Evolutionary conservation across 2,797 vertebrate genomes (phyloP).

Genomic region (Cossypha niveicapilla): DNA sequence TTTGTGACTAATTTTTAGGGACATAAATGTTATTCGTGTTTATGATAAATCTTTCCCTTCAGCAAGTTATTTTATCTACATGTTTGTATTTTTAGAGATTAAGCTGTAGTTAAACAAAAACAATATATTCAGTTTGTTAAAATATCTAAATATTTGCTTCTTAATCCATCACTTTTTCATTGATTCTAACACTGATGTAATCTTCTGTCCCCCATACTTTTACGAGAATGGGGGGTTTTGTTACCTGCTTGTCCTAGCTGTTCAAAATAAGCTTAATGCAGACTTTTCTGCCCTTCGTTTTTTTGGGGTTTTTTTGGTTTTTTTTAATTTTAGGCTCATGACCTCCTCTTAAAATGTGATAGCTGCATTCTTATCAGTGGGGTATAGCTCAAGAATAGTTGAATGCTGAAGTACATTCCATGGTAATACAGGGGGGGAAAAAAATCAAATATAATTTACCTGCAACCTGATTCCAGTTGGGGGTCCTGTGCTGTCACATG

Average conservation of each 20-base stretch:
- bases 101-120: background rate
- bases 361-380: background rate
- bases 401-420: background rate
- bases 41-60: background rate
- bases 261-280: background rate
- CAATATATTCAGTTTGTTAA: background rate
- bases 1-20: background rate
- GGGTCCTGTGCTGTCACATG: background rate
- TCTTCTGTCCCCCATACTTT: background rate
- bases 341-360: background rate
- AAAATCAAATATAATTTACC: background rate
- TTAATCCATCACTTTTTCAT: background rate
- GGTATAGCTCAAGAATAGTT: background rate
- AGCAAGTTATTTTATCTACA: background rate
- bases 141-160: background rate
- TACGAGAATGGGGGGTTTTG: background rate
- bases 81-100: background rate
- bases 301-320: background rate
- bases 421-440: background rate
- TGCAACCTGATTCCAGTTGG: background rate
- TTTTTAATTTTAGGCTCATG: background rate
- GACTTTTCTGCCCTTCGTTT: background rate
- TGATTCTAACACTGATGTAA: background rate
- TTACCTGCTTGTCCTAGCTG: background rate
- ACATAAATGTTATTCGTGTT: background rate